Base-by-base conservation (phyloP, 2,797 vertebrate species). In the Sciurus carolinensis region DNA sequence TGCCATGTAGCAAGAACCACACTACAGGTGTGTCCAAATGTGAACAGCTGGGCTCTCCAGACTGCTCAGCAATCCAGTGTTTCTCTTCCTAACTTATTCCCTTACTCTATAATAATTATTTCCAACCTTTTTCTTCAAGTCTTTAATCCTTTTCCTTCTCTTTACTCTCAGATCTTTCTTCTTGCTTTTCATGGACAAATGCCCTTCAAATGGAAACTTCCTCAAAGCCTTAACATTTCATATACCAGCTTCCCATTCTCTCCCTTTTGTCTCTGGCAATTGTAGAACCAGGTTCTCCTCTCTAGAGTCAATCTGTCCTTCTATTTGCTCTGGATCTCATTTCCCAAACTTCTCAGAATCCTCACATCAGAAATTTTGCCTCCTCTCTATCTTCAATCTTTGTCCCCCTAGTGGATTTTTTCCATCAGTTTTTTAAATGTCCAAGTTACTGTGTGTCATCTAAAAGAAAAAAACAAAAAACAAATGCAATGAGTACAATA, bases 151-250 rank as follows among this genome's bases (percentile, higher is more conserved):
- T 67, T 47, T 15, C 64, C 39, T 33, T 87, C 73, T 94, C 42
- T 79, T 15, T 57, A 44, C 33, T 33, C 42, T 77, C 50, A 66
- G 22, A 71, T 80, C 24, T 81, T 24, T 81, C 79, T 5, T 90
- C 36, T 79, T 85, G 26, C 44, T 96, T 84, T 80, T 39, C 36
- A 24, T 13, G 52, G 42, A 92, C 81, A 79, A 83, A 95, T 44
- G 30, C 4, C 28, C 71, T 86, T 67, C 24, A 15, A 36, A 64
- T 4, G 13, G 64, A 83, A 71, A 87, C 36, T 44, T 83, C 22
- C 13, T 64, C 17, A 72, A 64, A 79, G 39, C 18, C 44, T 66
- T 33, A 72, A 12, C 28, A 11, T 10, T 5, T 20, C 13, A 13
- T 3, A 12, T 12, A 33, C 10, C 62, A 59, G 18, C 26, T 39